Base-by-base conservation (phyloP, 2,797 vertebrate genomes). In the Pseudotriccus pelzelni region DNA sequence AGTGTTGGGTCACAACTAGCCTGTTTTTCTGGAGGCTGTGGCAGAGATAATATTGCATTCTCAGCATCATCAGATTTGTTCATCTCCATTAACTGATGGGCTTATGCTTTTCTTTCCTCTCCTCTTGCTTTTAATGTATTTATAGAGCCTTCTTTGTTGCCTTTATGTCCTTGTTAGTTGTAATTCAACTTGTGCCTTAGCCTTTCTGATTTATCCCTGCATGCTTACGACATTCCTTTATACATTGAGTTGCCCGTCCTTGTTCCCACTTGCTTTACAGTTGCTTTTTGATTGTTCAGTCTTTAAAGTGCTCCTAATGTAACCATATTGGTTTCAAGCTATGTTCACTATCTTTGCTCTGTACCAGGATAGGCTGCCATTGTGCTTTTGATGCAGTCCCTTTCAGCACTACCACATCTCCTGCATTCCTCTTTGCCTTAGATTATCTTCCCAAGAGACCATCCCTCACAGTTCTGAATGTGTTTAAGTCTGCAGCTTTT, bases 151-250 rank as follows among this genome's bases (percentile, higher is more conserved):
- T 15, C 88, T 93, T 92, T 94, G 81, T 92, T 92, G 79, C 58
- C 39, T 91, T 81, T 91, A 64, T 85, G 39, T 88, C 76, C 73
- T 90, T 85, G 79, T 94, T 95, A 88, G 85, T 81, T 90, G 79
- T 75, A 93, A 90, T 91, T 94, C 87, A 55, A 50, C 43, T 89
- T 93, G 70, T 68, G 66, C 69, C 52, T 91, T 84, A 87, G 68
- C 64, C 85, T 87, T 90, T 81, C 82, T 15, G 60, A 89, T 92
- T 95, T 93, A 93, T 96, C 79, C 43, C 87, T 93, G 69, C 32
- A 4, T 78, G 79, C 69, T 86, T 73, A 25, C 36, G 36, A 25
- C 86, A 17, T 70, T 89, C 46, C 43, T 94, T 92, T 95, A 34
- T 83, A 64, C 32, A 90, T 79, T 50, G 77, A 91, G 87, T 79